Evolutionary conservation across 2,113 vertebrate species (phyloP), one percentile per base, ranked within the genome.

Genomic region (Spea bombifrons): DNA sequence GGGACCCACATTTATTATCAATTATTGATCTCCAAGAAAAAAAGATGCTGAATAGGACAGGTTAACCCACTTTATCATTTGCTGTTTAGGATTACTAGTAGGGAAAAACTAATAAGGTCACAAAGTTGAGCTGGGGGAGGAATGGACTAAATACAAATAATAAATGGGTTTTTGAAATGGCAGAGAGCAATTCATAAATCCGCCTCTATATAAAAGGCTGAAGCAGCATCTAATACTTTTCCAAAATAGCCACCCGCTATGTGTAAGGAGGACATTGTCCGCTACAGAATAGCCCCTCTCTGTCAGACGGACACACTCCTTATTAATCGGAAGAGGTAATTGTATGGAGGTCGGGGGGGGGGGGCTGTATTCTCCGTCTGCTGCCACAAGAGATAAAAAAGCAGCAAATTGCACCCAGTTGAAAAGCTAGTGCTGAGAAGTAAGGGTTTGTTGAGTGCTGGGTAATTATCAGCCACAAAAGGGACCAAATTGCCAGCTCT

Each of bases 361-460:
- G 13, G 65, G 53, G 8, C 5, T 4, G 15, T 63, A 59, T 77
- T 65, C 75, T 76, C 44, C 75, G 67, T 49, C 69, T 71, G 75
- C 81, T 82, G 81, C 81, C 75, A 77, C 81, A 75, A 77, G 81
- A 73, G 75, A 77, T 77, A 73, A 77, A 82, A 81, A 82, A 73
- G 75, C 49, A 61, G 81, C 75, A 82, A 82, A 73, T 76, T 82
- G 75, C 75, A 77, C 71, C 65, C 53, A 72, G 52, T 73, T 73
- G 75, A 67, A 73, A 73, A 78, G 75, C 70, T 66, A 55, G 45
- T 48, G 65, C 75, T 78, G 67, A 73, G 79, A 75, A 81, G 79
- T 75, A 64, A 81, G 72, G 79, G 78, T 80, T 81, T 75, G 72
- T 71, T 81, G 79, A 75, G 79, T 81, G 79, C 72, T 53, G 72